Evolutionary conservation across 2,888 invertebrate genomes (phyloP).

Genomic region (Caenorhabditis sulstoni): DNA sequence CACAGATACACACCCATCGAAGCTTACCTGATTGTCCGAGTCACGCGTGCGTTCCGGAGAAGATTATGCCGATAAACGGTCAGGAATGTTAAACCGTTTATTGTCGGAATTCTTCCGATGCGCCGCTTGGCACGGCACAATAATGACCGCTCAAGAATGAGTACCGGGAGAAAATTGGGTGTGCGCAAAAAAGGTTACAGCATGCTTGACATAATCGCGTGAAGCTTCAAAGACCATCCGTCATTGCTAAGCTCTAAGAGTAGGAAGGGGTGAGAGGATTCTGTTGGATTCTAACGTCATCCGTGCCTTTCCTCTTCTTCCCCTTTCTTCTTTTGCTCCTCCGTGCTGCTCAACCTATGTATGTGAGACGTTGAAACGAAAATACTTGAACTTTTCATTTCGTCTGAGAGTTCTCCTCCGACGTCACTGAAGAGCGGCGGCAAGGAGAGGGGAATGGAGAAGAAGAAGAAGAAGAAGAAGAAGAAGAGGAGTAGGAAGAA

Average conservation of each 20-base stretch:
- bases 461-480: neutral
- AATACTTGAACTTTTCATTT: slow-evolving; percentile 59
- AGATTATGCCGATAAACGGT: slow-evolving; percentile 14
- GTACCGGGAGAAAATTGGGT: slow-evolving; percentile 4
- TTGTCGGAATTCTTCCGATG: neutral
- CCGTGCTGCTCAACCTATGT: too few relatives aligned
- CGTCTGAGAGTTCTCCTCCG: slow-evolving; percentile 6
- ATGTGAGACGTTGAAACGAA: slow-evolving; percentile 12
- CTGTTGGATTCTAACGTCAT: slow-evolving; percentile 48
- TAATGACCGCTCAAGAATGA: slow-evolving; percentile 1
- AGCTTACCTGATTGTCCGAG: slow-evolving; percentile 4
- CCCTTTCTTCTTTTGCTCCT: neutral
- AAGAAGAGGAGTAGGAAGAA: too few relatives aligned
- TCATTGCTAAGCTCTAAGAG: neutral
- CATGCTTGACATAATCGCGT: slow-evolving; percentile 22
- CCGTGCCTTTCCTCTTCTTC: neutral
- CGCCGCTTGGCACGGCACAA: slow-evolving; percentile 2
- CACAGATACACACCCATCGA: neutral
- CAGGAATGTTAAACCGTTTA: slow-evolving; percentile 25
- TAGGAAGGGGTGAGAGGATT: slow-evolving; percentile 19
- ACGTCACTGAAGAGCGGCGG: slow-evolving; percentile 21
- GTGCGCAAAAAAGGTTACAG: slow-evolving; percentile 17
- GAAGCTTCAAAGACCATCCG: slow-evolving; percentile 44
- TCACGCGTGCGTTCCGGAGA: slow-evolving; percentile 32
- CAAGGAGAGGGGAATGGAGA: neutral